These are phyloP conservation scores for Elanoides forficatus DNA, from an alignment of 2,113 vertebrate species.

Conservation along the genomic window DNA sequence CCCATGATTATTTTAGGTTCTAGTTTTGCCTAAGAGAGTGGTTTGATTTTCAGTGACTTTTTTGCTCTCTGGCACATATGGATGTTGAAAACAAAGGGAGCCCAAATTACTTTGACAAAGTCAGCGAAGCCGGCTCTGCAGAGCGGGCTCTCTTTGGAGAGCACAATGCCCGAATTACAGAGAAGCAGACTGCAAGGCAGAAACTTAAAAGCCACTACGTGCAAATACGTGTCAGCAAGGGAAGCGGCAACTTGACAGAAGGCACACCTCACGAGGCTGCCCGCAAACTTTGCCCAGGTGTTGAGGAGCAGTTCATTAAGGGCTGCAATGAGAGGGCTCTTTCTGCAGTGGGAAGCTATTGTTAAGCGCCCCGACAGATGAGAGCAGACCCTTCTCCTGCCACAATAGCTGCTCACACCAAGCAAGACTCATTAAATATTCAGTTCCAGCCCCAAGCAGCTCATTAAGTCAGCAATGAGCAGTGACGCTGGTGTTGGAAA, in stretches of 20 bases:
- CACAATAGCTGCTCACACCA: constrained; percentile 78
- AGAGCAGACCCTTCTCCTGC: constrained; percentile 75
- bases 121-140: background rate
- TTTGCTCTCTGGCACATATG: background rate
- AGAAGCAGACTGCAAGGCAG: background rate
- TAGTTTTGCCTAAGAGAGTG: background rate
- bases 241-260: background rate
- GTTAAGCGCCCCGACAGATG: constrained; percentile 66
- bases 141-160: background rate
- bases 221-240: background rate
- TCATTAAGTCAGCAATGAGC: constrained; percentile 80
- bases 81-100: background rate
- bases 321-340: constrained; percentile 10
- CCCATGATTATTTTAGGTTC: background rate
- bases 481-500: constrained; percentile 74
- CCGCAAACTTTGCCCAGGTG: constrained; percentile 45
- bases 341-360: constrained; percentile 38
- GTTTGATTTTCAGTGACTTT: background rate
- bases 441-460: constrained; percentile 81
- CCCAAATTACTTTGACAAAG: background rate
- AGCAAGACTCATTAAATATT: constrained; percentile 82
- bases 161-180: background rate
- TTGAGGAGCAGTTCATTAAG: constrained; percentile 26
- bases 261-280: background rate
- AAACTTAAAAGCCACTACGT: background rate